A percentile compares a stretch with the other conserved stretches of the same genome.
phyloP scores from a whole-genome alignment of 2,113 vertebrate genomes.

The Climacteris rufus region DNA sequence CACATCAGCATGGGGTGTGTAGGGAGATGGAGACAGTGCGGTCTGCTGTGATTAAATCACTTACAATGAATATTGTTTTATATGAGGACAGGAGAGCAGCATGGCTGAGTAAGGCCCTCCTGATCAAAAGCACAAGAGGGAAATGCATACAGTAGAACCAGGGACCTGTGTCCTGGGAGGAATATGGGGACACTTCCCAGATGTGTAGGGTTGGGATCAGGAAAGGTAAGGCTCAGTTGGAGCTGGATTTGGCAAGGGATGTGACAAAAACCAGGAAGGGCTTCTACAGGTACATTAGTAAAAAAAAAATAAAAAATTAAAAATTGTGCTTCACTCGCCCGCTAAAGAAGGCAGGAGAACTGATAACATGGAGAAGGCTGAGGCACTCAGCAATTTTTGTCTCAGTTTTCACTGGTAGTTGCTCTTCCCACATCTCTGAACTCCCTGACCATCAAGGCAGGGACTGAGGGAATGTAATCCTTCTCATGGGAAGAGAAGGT shows the following conservation, averaged over 20 bases:
- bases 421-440: not conserved
- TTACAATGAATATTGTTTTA: not conserved
- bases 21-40: not conserved
- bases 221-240: rapidly evolving
- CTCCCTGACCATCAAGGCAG: not conserved
- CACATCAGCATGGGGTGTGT: not conserved
- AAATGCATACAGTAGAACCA: not conserved
- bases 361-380: not conserved
- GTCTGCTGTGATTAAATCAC: not conserved
- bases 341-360: not conserved
- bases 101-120: not conserved
- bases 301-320: not conserved
- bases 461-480: rapidly evolving
- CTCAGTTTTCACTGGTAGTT: not conserved
- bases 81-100: not conserved
- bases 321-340: not conserved
- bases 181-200: not conserved
- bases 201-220: not conserved
- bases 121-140: not conserved
- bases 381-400: not conserved
- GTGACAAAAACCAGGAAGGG: not conserved
- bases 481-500: not conserved
- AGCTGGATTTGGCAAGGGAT: not conserved
- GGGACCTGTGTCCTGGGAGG: not conserved
- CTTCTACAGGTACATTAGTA: not conserved